Percentiles rank a stretch among this genome's conserved stretches.
These are phyloP conservation scores for Drosophila birchii DNA, from an alignment of 2,888 invertebrate genomes.

Conservation along the genomic window DNA sequence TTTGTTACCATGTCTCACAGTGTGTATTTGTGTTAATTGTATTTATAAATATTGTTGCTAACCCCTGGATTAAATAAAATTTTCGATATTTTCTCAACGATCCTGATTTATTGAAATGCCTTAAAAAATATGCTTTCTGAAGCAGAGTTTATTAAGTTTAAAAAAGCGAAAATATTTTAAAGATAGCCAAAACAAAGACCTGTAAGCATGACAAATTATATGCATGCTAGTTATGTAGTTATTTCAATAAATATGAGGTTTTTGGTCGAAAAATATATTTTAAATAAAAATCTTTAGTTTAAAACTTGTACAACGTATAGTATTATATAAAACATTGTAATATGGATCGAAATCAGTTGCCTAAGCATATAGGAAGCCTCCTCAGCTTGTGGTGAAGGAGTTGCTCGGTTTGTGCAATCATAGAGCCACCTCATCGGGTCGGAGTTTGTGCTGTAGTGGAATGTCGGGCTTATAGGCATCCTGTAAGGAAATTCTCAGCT, in stretches of 20 bases:
- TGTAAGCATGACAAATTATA: no score
- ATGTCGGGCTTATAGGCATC: conserved; percentile 68
- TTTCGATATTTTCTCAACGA: conserved; percentile 43
- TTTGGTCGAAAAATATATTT: background rate
- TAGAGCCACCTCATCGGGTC: conserved; percentile 76
- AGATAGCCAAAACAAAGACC: background rate
- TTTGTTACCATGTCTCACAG: conserved; percentile 15
- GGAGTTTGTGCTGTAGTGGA: conserved; percentile 67
- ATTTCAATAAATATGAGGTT: background rate
- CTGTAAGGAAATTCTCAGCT: conserved; percentile 46
- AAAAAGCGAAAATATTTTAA: background rate
- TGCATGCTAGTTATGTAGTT: no score
- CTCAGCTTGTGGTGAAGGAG: background rate
- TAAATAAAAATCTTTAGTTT: background rate
- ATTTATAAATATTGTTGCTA: conserved; percentile 54
- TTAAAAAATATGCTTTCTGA: background rate
- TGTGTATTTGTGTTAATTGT: conserved; percentile 56
- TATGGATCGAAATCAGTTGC: conserved; percentile 1
- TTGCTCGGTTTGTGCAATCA: conserved; percentile 36
- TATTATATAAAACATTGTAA: background rate
- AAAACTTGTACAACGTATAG: background rate
- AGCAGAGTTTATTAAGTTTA: background rate
- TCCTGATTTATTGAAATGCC: background rate
- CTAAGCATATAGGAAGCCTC: background rate
- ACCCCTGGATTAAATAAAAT: conserved; percentile 49